phyloP scores from a whole-genome alignment of 2,797 vertebrate species.

The Lerista edwardsae region DNA sequence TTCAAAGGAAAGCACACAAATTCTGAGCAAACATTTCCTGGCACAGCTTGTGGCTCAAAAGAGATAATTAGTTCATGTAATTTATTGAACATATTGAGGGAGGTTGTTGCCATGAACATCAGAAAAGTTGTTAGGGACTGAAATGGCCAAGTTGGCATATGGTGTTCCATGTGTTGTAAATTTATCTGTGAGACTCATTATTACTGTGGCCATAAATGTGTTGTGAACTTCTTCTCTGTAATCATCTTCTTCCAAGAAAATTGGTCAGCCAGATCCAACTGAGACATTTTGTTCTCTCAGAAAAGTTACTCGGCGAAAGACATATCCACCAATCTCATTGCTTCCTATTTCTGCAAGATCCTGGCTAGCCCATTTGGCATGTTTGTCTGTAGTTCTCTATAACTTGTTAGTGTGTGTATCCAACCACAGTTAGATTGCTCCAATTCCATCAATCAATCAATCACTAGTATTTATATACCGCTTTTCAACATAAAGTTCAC shows the following conservation, averaged over 20 bases:
- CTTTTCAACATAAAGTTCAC: too few relatives aligned
- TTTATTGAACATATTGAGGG: conserved; percentile 42
- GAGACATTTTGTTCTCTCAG: conserved; percentile 29
- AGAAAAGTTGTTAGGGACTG: conserved; percentile 9
- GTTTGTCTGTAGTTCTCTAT: not conserved
- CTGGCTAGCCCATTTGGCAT: not conserved
- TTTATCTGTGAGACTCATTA: conserved; percentile 38
- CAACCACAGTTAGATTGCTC: not conserved
- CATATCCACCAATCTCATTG: not conserved
- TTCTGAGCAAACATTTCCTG: conserved; percentile 24
- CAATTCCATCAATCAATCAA: too few relatives aligned
- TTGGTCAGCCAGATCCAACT: conserved; percentile 2
- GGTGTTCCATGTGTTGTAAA: conserved; percentile 24
- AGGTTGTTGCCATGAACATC: conserved; percentile 37
- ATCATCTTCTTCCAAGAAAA: conserved; percentile 15
- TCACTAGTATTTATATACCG: too few relatives aligned
- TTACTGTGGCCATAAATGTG: conserved; percentile 23
- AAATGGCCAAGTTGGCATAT: conserved; percentile 45
- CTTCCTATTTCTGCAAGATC: not conserved
- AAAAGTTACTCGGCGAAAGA: conserved; percentile 1
- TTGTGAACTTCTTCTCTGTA: conserved; percentile 19
- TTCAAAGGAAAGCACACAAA: conserved; percentile 3
- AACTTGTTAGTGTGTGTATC: not conserved
- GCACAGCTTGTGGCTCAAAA: conserved; percentile 24
- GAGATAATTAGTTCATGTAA: conserved; percentile 41